Base-by-base conservation (phyloP, 2,113 vertebrate species). In the Gambusia holbrooki region DNA sequence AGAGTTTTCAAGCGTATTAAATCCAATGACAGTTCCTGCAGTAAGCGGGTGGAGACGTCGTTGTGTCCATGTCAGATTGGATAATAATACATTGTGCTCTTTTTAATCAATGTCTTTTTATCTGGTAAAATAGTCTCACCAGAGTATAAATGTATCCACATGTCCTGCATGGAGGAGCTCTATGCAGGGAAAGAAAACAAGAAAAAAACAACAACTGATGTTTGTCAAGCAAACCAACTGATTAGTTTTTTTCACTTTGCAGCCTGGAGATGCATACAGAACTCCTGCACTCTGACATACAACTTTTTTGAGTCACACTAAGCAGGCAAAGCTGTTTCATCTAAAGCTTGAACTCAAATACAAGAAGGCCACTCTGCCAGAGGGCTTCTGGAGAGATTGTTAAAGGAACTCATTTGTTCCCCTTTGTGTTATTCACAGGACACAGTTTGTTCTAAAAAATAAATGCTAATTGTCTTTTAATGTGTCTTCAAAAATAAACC, bases 401-500 rank as follows among this genome's bases (percentile, higher is more conserved):
- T 69, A 64, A 80, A 80, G 60, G 66, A 78, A 84, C 79, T 80
- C 25, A 48, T 90, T 88, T 89, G 84, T 77, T 15, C 32, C 48
- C 37, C 76, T 80, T 40, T 74, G 89, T 80, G 83, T 87, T 86
- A 85, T 91, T 89, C 81, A 80, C 58, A 89, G 88, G 86, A 92
- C 88, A 89, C 85, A 87, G 88, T 93, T 92, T 94, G 86, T 93
- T 93, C 89, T 89, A 87, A 89, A 93, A 93, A 90, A 92, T 81
- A 87, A 88, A 94, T 92, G 92, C 92, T 94, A 94, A 94, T 94
- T 92, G 90, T 89, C 92, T 94, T 94, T 94, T 94, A 95, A 95
- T 94, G 93, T 88, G 85, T 93, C 91, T 92, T 94, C 93, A 93
- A 91, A 93, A 93, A 90, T 89, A 91, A 93, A 93, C 82, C 85